Evolutionary conservation across 2,888 invertebrate species (phyloP).

Genomic region (Balanococcus diminutus): DNA sequence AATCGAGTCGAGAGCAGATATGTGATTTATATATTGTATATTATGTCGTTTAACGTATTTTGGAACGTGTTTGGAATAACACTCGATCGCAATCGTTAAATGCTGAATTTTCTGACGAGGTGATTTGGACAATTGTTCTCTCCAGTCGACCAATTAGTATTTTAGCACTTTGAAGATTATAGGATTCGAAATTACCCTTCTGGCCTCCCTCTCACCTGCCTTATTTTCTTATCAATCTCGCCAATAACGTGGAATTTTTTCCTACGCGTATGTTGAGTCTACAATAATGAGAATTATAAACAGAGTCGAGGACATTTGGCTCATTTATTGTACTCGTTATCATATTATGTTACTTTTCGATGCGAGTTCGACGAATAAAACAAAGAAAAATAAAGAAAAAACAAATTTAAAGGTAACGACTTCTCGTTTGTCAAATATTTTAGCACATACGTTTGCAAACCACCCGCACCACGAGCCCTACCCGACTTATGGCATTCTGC

Average conservation of each 20-base stretch:
- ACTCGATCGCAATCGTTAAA: background rate
- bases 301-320: background rate
- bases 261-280: too few relatives aligned
- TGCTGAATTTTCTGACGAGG: background rate
- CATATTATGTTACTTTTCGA: background rate
- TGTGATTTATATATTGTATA: background rate
- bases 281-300: too few relatives aligned
- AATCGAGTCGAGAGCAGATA: background rate
- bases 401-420: background rate
- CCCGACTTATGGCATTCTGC: background rate
- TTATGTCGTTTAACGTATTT: background rate
- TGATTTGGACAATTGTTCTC: background rate
- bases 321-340: background rate
- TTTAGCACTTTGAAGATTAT: too few relatives aligned
- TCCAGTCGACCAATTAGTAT: background rate
- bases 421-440: background rate
- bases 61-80: background rate
- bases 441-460: background rate
- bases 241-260: too few relatives aligned
- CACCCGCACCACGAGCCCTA: background rate
- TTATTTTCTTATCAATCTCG: too few relatives aligned
- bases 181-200: too few relatives aligned
- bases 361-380: background rate
- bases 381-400: background rate
- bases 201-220: too few relatives aligned